Percentiles rank a stretch among this genome's conserved stretches.
Conservation (phyloP, 2,113 vertebrate genomes). For the Brachionichthys hirsutus region DNA sequence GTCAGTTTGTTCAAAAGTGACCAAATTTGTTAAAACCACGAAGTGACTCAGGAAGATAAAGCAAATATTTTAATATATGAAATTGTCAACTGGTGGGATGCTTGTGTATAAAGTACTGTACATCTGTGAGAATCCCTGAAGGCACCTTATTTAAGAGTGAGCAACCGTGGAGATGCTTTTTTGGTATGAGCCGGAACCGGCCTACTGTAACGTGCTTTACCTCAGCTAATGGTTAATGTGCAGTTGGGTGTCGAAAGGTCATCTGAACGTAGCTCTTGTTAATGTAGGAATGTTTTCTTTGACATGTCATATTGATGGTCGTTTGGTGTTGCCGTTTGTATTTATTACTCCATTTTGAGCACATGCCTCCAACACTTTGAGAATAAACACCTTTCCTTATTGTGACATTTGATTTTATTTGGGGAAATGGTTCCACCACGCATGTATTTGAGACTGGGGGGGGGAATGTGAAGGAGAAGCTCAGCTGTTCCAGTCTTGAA, state of each 20-base stretch:
- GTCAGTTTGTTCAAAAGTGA: slow-evolving; percentile 32
- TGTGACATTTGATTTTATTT: slow-evolving; percentile 36
- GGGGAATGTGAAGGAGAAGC: slow-evolving; percentile 1
- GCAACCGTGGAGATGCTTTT: slow-evolving; percentile 8
- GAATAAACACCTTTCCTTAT: slow-evolving; percentile 68
- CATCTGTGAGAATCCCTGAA: slow-evolving; percentile 7
- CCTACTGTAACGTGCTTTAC: slow-evolving; percentile 45
- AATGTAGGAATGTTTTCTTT: slow-evolving; percentile 47
- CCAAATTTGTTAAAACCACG: slow-evolving; percentile 42
- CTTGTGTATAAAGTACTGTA: slow-evolving; percentile 23
- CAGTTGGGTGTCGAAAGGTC: slow-evolving; percentile 17
- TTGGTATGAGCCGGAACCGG: slow-evolving; percentile 16
- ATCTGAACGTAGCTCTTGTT: slow-evolving; percentile 22
- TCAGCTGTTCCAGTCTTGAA: slow-evolving; percentile 93
- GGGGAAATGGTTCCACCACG: background rate
- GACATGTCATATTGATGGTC: background rate
- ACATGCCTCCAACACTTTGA: slow-evolving; percentile 47
- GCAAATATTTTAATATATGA: slow-evolving; percentile 52
- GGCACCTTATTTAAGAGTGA: slow-evolving; percentile 48
- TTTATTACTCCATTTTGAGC: slow-evolving; percentile 62
- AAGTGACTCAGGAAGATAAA: slow-evolving; percentile 71
- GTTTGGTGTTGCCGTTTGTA: slow-evolving; percentile 50
- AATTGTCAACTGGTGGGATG: slow-evolving; percentile 24
- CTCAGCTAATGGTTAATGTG: slow-evolving; percentile 40
- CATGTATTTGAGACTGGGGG: too few species aligned